Evolutionary conservation across 1,140 invertebrate species (phyloP).

Genomic region (Scaptomyza montana): DNA sequence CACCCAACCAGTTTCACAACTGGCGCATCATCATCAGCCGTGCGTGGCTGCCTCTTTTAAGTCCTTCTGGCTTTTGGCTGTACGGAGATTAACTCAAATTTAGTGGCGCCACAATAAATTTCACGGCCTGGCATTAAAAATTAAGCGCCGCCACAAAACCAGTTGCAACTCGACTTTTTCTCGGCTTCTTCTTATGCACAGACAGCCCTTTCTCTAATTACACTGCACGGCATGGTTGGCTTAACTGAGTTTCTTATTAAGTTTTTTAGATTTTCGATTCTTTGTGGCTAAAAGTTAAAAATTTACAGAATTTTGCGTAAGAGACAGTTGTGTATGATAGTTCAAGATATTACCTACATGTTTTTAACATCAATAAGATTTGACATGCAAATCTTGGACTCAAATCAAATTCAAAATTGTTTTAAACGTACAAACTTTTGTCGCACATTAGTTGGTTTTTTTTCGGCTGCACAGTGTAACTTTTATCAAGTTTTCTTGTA

Average conservation of each 20-base stretch:
- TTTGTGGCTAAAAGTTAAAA: too few species aligned
- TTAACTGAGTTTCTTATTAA: too few species aligned
- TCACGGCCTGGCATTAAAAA: slow-evolving; percentile 71
- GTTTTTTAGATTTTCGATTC: too few species aligned
- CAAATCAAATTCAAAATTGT: too few species aligned
- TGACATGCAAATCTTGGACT: too few species aligned
- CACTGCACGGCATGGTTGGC: slow-evolving; percentile 28
- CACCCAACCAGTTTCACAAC: too few species aligned
- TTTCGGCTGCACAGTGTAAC: slow-evolving; percentile 39
- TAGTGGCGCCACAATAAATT: slow-evolving; percentile 76
- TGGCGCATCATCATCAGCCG: slow-evolving; percentile 33
- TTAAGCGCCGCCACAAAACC: slow-evolving; percentile 63
- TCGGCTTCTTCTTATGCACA: slow-evolving; percentile 19
- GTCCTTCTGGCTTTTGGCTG: slow-evolving; percentile 45
- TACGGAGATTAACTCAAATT: slow-evolving; percentile 74
- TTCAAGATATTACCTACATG: too few species aligned
- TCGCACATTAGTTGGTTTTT: neutral
- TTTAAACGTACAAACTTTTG: too few species aligned
- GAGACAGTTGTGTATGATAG: too few species aligned
- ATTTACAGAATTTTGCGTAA: too few species aligned
- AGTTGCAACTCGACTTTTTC: slow-evolving; percentile 59
- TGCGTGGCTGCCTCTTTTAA: slow-evolving; percentile 43
- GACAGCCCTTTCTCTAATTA: slow-evolving; percentile 48
- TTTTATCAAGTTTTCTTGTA: slow-evolving; percentile 29
- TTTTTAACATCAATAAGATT: too few species aligned